Percentiles rank a stretch among this genome's conserved stretches.
These are phyloP conservation scores for Hydropsyche betteni DNA, from an alignment of 2,888 invertebrate species.

Conservation along the genomic window DNA sequence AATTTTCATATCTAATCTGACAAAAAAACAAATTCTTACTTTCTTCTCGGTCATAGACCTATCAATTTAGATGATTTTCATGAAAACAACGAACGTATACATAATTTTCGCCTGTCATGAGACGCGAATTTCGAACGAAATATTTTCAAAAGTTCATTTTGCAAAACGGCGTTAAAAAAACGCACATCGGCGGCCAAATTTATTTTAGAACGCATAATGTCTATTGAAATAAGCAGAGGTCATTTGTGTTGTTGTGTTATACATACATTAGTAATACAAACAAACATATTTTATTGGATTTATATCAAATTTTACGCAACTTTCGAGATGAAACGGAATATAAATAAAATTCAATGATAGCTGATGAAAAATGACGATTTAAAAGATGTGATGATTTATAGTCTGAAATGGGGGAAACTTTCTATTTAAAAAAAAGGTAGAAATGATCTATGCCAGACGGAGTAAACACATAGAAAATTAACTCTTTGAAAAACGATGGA, in stretches of 20 bases:
- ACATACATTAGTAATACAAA: background rate
- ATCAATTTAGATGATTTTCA: too few species aligned
- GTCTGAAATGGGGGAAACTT: background rate
- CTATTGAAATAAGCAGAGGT: constrained; percentile 6
- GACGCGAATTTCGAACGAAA: background rate
- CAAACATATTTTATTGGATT: background rate
- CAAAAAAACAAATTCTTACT: too few species aligned
- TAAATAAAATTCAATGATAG: background rate
- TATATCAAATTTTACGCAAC: background rate
- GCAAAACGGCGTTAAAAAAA: background rate
- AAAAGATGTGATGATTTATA: background rate
- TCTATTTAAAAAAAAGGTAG: too few species aligned
- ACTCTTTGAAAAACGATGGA: too few species aligned
- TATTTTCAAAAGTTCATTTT: constrained; percentile 10
- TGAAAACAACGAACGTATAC: background rate
- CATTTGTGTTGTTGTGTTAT: background rate
- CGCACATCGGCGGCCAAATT: constrained; percentile 2
- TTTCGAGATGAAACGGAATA: background rate
- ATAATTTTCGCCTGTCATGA: background rate
- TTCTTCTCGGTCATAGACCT: too few species aligned
- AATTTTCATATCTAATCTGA: too few species aligned
- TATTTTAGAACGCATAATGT: constrained; percentile 9
- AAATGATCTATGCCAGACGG: too few species aligned
- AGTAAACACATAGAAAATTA: too few species aligned
- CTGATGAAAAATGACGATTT: background rate